Percentiles rank a stretch among this genome's conserved stretches.
phyloP scores from a whole-genome alignment of 1,140 invertebrate species.

The Hydropsyche tenuis region DNA sequence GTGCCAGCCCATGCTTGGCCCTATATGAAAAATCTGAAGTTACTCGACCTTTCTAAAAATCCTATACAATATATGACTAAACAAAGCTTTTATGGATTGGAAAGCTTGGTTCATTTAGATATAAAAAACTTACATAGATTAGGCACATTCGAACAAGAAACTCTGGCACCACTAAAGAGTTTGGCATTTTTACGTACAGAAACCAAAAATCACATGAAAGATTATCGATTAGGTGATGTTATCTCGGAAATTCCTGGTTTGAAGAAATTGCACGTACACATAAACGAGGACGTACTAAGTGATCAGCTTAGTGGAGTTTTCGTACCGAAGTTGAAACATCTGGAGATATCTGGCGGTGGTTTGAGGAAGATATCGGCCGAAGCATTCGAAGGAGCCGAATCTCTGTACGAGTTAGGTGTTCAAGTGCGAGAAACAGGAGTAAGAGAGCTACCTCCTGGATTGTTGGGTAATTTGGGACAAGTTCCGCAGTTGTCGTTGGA shows the following conservation, averaged over 20 bases:
- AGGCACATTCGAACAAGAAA: conserved; percentile 70
- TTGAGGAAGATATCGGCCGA: conserved; percentile 73
- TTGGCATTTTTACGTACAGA: conserved; percentile 68
- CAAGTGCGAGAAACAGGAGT: conserved; percentile 78
- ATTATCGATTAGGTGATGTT: conserved; percentile 69
- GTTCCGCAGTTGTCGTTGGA: conserved; percentile 83
- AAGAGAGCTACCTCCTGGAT: conserved; percentile 75
- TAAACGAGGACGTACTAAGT: conserved; percentile 73
- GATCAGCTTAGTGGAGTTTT: conserved; percentile 72
- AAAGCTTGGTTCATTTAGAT: conserved; percentile 65
- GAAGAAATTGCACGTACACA: conserved; percentile 71
- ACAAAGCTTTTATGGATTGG: conserved; percentile 64
- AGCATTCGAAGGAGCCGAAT: conserved; percentile 71
- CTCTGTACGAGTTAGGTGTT: conserved; percentile 73
- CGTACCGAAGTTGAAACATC: conserved; percentile 76
- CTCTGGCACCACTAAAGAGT: conserved; percentile 67
- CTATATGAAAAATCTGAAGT: conserved; percentile 65
- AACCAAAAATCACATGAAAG: conserved; percentile 70
- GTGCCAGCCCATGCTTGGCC: conserved; percentile 70
- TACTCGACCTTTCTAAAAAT: conserved; percentile 70
- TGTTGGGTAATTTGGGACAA: conserved; percentile 77
- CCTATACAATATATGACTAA: conserved; percentile 65
- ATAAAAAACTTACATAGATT: conserved; percentile 66
- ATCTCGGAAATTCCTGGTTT: conserved; percentile 65
- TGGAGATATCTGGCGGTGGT: conserved; percentile 78